Evolutionary conservation across 2,888 invertebrate genomes (phyloP).

Genomic region (Branchellion lobata): DNA sequence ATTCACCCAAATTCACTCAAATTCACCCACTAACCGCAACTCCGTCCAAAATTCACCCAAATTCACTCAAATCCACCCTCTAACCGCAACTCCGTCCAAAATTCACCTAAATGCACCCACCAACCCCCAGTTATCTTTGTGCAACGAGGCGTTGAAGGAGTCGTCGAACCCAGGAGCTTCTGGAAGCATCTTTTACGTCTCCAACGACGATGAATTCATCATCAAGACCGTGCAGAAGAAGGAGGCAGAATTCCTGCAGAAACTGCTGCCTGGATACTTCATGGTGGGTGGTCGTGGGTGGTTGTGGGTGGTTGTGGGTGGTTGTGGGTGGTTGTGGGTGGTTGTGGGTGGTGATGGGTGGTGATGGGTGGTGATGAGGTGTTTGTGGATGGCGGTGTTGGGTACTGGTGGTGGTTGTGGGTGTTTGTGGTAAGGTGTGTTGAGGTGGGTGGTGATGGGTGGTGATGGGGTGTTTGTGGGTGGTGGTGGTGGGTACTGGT

Average conservation of each 20-base stretch:
- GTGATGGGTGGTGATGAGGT: too few species aligned
- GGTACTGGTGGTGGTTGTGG: too few species aligned
- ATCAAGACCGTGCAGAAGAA: conserved; percentile 99
- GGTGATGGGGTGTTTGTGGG: too few species aligned
- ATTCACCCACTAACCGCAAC: neutral
- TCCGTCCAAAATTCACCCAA: neutral
- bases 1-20: neutral
- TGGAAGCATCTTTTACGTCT: conserved; percentile 98
- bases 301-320: neutral
- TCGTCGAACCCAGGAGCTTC: conserved; percentile 98
- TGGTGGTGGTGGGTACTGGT: too few species aligned
- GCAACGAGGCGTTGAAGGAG: conserved; percentile 88
- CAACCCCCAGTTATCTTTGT: conserved; percentile 83
- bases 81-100: neutral
- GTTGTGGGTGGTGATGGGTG: neutral
- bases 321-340: neutral
- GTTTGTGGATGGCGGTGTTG: too few species aligned
- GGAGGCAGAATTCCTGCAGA: conserved; percentile 97
- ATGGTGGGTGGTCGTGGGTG: conserved; percentile 67
- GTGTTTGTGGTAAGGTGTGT: too few species aligned
- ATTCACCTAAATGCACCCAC: neutral
- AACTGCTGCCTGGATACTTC: conserved; percentile 92
- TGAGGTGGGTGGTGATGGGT: too few species aligned
- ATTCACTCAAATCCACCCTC: neutral
- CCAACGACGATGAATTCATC: conserved; percentile 97